These are phyloP conservation scores for Zeuzera pyrina DNA, from an alignment of 2,888 invertebrate species.

Conservation along the genomic window DNA sequence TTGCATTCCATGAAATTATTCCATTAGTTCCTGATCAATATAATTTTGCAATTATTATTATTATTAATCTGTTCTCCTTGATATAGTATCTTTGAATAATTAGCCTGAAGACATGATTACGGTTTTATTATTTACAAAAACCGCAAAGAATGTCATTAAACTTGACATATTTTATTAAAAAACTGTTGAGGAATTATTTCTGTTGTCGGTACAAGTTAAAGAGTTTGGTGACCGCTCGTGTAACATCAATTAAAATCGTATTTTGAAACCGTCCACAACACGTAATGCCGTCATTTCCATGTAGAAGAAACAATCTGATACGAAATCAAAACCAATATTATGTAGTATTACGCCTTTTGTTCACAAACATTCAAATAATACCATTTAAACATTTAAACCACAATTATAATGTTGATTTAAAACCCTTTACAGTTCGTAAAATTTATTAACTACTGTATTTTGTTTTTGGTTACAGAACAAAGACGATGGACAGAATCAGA, in stretches of 20 bases:
- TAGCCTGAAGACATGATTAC: not conserved
- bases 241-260: constrained; percentile 69
- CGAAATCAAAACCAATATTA: constrained; percentile 15
- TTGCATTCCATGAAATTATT: not conserved
- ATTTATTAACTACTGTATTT: constrained; percentile 1
- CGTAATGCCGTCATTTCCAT: constrained; percentile 50
- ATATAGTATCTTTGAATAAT: not conserved
- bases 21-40: not conserved
- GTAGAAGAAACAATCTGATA: constrained; percentile 30
- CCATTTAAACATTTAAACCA: too few relatives aligned
- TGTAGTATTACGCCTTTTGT: too few relatives aligned
- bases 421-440: constrained; percentile 8
- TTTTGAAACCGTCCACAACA: constrained; percentile 44
- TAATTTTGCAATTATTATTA: not conserved
- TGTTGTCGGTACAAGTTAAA: constrained; percentile 39
- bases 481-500: constrained; percentile 42
- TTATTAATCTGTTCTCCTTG: not conserved
- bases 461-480: constrained; percentile 53
- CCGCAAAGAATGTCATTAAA: too few relatives aligned
- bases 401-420: constrained; percentile 4
- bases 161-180: too few relatives aligned
- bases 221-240: constrained; percentile 36
- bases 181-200: too few relatives aligned
- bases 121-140: too few relatives aligned
- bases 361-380: too few relatives aligned